These are phyloP conservation scores for Cercopithecus mona DNA, from an alignment of 2,113 vertebrate genomes.

Conservation along the genomic window DNA sequence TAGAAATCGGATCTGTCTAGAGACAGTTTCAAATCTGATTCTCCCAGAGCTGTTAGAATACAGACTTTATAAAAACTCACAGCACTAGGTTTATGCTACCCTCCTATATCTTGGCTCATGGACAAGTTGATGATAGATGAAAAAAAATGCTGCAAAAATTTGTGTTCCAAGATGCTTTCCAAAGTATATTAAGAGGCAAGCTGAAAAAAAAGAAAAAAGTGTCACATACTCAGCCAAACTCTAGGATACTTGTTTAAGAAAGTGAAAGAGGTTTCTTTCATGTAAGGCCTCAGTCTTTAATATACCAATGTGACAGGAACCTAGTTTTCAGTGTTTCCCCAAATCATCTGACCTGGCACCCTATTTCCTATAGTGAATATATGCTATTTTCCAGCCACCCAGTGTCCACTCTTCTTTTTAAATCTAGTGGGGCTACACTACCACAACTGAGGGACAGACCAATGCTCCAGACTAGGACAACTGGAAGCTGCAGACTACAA, in stretches of 20 bases:
- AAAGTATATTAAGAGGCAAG: background rate
- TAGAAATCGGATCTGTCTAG: background rate
- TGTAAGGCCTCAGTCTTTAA: background rate
- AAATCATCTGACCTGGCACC: background rate
- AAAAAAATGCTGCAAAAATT: background rate
- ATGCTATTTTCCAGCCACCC: background rate
- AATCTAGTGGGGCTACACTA: background rate
- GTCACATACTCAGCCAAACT: background rate
- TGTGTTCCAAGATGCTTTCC: background rate
- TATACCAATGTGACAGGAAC: background rate
- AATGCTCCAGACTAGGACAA: background rate
- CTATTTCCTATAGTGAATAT: background rate
- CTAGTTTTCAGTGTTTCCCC: background rate
- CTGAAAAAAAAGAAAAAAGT: background rate
- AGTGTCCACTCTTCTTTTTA: background rate
- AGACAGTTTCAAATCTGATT: background rate
- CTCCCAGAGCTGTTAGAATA: conserved; percentile 2
- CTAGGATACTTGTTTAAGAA: background rate
- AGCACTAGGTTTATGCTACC: background rate
- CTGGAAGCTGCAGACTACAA: background rate
- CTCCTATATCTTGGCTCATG: background rate
- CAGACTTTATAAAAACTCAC: background rate
- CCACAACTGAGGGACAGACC: no score
- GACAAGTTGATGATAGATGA: background rate
- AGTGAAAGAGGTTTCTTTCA: background rate